phyloP scores from a whole-genome alignment of 2,888 invertebrate species.

The Physocephala rufipes region DNA sequence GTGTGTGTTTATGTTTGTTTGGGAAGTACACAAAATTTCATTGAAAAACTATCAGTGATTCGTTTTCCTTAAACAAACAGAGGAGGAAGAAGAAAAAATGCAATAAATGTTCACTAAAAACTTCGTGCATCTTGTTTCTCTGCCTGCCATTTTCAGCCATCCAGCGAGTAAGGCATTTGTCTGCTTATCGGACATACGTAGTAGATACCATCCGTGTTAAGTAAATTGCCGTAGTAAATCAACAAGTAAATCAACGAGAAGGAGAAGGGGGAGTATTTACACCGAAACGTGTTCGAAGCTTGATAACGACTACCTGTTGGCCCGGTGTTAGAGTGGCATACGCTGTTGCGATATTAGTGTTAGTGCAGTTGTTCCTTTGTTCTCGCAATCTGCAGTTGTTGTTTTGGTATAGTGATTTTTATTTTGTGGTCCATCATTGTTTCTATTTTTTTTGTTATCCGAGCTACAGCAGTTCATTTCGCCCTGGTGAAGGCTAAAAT shows the following conservation, averaged over 20 bases:
- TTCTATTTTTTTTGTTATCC: too few species aligned
- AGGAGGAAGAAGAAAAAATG: background rate
- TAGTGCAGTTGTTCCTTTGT: too few species aligned
- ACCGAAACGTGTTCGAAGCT: slow-evolving; percentile 23
- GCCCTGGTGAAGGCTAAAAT: too few species aligned
- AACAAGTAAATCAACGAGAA: too few species aligned
- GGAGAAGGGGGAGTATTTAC: background rate
- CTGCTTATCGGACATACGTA: slow-evolving; percentile 24
- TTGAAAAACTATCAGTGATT: slow-evolving; percentile 8
- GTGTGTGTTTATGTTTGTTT: background rate
- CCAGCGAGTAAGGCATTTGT: too few species aligned
- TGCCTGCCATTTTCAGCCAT: too few species aligned
- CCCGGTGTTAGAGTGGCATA: background rate
- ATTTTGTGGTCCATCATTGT: too few species aligned
- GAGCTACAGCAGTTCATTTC: too few species aligned
- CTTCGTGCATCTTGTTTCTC: too few species aligned
- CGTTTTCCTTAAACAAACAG: slow-evolving; percentile 6
- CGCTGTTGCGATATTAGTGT: background rate
- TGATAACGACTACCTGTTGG: slow-evolving; percentile 32
- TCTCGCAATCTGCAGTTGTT: background rate
- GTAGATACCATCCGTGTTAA: background rate
- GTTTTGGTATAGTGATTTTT: background rate
- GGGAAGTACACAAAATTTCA: background rate
- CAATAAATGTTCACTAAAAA: too few species aligned
- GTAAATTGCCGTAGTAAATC: too few species aligned